Base-by-base conservation (phyloP, 2,113 vertebrate species). In the Charina bottae region DNA sequence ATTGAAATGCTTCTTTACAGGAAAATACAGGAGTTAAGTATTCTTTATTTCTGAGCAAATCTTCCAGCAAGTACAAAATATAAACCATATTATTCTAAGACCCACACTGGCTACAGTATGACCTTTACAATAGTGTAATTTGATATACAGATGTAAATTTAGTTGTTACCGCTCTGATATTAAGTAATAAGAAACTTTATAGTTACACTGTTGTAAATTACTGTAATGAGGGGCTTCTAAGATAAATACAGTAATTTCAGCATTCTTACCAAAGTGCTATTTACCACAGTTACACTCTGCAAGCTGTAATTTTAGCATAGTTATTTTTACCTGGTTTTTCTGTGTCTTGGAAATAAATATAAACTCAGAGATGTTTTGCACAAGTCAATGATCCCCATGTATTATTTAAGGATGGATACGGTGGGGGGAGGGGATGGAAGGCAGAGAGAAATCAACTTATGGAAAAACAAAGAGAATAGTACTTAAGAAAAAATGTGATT, bases 251-350 rank as follows among this genome's bases (percentile, higher is more conserved):
- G 72, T 89, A 91, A 93, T 85, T 93, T 93, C 21, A 58, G 56
- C 88, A 58, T 88, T 89, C 59, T 91, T 91, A 68, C 21, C 21
- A 85, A 88, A 91, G 72, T 55, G 54, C 42, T 90, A 89, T 89
- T 89, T 89, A 88, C 72, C 72, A 91, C 56, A 84, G 58, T 84
- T 88, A n/a, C 26, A 15, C 23, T 88, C 58, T 64, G 46, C 46
- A 90, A 72, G 49, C 85, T 5, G 1, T 0, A 2, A 1, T 84
- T 92, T 92, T 89, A 53, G 49, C 91, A 84, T 64, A 85, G 58
- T 85, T 88, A 92, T 89, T 92, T 92, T 88, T 88, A 88, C 78
- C 42, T 85, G 28, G 46, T 92, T 89, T 92, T 55, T 88, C 90
- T 62, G 42, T 60, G 84, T 64, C 46, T 55, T 89, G 13, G 78